Base-by-base conservation (phyloP, 2,113 vertebrate genomes). In the Antechinus stuartii region DNA sequence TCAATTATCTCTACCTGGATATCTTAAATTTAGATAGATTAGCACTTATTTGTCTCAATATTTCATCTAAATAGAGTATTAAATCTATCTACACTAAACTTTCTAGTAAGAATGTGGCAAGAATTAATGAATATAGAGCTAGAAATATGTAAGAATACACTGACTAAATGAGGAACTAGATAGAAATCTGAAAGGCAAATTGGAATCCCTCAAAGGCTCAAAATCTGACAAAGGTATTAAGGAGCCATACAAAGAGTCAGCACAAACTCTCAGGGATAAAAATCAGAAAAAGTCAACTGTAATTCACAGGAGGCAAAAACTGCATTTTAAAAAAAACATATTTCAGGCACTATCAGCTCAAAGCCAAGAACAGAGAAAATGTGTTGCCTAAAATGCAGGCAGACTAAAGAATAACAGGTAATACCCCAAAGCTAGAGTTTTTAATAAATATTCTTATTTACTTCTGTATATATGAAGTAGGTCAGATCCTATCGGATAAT, bases 171-270 rank as follows among this genome's bases (percentile, higher is more conserved):
- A 55, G 84, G 68, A 96, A 25, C 19, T 91, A 8, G 30, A 92
- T 2, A 10, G 19, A 84, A 96, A 50, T 84, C 46, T 56, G 90
- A 47, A 94, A 56, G 19, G 52, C 26, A 42, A 91, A 27, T 76
- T 76, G 16, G 57, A 47, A 57, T 92, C 30, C 8, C 11, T 53
- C 16, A 61, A 46, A 55, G 56, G 76, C n/a, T 27, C 53, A 47
- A 30, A 52, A n/a, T 11, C 3, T 91, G 2, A 3, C 2, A 35
- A 89, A 2, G 22, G 3, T 2, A 57, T 90, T 96, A 91, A 57
- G 42, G 25, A 95, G 92, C 26, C 90, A 76, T 42, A 91, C 91
- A 95, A 91, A 42, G 3, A 97, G 54, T 47, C 56, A 8, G 2
- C n/a, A 47, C 89, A 93, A 96, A 50, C 1, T 54, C 76, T 19